Evolutionary conservation across 2,888 invertebrate genomes (phyloP).

Genomic region (Ptychoptera albimana): DNA sequence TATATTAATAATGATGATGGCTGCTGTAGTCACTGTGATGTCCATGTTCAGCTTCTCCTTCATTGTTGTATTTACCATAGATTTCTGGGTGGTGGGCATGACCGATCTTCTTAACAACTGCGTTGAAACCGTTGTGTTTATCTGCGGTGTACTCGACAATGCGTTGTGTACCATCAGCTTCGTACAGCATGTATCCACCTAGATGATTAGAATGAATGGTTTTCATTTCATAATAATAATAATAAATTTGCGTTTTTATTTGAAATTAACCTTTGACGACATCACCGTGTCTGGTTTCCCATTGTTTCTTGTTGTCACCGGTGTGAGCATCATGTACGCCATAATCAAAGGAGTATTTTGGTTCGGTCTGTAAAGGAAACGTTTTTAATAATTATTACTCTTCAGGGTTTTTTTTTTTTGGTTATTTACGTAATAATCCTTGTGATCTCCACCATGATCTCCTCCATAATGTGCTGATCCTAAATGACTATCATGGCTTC

Average conservation of each 20-base stretch:
- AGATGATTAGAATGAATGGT: background rate
- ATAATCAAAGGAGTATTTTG: constrained; percentile 32
- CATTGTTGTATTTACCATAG: constrained; percentile 15
- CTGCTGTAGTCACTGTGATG: constrained; percentile 17
- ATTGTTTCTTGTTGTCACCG: constrained; percentile 33
- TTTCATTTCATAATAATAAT: too few relatives aligned
- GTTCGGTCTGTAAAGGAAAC: constrained; percentile 20
- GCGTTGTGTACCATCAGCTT: constrained; percentile 34
- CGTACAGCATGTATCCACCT: constrained; percentile 31
- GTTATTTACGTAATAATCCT: constrained; percentile 5
- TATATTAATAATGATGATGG: constrained; percentile 22
- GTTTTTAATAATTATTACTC: background rate
- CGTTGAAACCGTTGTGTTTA: constrained; percentile 34
- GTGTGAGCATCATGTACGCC: constrained; percentile 34
- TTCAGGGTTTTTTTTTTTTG: background rate
- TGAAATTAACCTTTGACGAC: constrained; percentile 34
- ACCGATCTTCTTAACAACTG: constrained; percentile 33
- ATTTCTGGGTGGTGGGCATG: constrained; percentile 16
- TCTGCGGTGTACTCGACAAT: constrained; percentile 34
- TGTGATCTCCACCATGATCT: constrained; percentile 23
- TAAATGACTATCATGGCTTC: background rate
- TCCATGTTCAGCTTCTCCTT: constrained; percentile 15
- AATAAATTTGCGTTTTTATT: too few relatives aligned
- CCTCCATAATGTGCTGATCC: constrained; percentile 7
- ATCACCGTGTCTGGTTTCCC: constrained; percentile 36